A percentile compares a stretch with the other conserved stretches of the same genome.
Conservation (phyloP, 2,113 vertebrate genomes). For the Lethenteron reissneri region DNA sequence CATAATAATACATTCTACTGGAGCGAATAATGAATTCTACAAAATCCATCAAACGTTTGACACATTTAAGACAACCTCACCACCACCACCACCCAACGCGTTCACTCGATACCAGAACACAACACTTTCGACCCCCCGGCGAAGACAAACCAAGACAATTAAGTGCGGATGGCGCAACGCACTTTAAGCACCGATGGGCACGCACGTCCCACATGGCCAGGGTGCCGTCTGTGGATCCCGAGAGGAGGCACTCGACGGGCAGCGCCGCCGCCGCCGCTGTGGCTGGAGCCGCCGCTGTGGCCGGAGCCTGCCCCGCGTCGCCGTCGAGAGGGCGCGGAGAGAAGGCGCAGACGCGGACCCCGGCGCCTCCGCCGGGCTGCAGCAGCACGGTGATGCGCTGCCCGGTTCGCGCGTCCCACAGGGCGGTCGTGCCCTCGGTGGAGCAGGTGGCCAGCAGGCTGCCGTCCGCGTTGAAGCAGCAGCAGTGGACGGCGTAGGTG, state of each 20-base stretch:
- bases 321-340: slow-evolving; percentile 25
- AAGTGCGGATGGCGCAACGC: too few relatives aligned
- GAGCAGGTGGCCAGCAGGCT: slow-evolving; percentile 57
- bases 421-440: slow-evolving; percentile 47
- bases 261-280: not conserved
- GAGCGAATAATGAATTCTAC: too few relatives aligned
- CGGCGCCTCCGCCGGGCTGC: slow-evolving; percentile 44
- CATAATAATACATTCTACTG: too few relatives aligned
- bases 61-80: too few relatives aligned
- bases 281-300: not conserved
- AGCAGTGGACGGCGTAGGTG: slow-evolving; percentile 64
- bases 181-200: slow-evolving; percentile 3
- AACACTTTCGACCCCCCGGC: too few relatives aligned
- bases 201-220: slow-evolving; percentile 49
- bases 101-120: too few relatives aligned
- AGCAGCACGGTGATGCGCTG: slow-evolving; percentile 33
- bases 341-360: slow-evolving; percentile 48
- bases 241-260: slow-evolving; percentile 20
- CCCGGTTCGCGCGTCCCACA: slow-evolving; percentile 39
- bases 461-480: slow-evolving; percentile 61
- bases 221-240: slow-evolving; percentile 56
- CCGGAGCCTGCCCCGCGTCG: too few relatives aligned
- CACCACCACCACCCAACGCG: too few relatives aligned
- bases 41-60: too few relatives aligned
- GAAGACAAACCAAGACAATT: too few relatives aligned